These are phyloP conservation scores for Chelonia mydas DNA, from an alignment of 2,797 vertebrate genomes.

Conservation along the genomic window DNA sequence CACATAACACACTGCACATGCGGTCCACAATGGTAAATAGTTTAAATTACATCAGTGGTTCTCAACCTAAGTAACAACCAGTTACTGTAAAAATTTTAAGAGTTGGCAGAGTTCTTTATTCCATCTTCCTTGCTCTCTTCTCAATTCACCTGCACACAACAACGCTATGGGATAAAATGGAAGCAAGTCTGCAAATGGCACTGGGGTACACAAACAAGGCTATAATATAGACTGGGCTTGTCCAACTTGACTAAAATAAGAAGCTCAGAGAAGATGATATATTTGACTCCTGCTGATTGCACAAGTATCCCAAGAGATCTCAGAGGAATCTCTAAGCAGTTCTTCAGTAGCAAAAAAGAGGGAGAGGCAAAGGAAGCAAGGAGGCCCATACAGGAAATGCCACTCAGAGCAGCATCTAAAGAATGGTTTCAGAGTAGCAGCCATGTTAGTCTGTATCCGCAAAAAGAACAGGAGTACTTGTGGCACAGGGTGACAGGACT, in stretches of 20 bases:
- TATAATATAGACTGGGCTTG: not conserved
- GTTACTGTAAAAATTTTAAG: not conserved
- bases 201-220: not conserved
- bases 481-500: not conserved
- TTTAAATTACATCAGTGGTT: not conserved
- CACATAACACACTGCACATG: too few species aligned
- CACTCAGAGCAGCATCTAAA: not conserved
- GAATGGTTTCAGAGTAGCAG: not conserved
- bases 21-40: rapidly evolving
- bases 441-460: too few species aligned
- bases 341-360: not conserved
- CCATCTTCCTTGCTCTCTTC: not conserved
- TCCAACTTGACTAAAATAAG: not conserved
- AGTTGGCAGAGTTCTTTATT: not conserved
- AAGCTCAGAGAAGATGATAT: not conserved
- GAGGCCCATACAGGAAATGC: not conserved
- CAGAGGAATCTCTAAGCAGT: not conserved
- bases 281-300: not conserved
- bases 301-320: not conserved
- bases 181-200: not conserved
- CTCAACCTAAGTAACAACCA: too few species aligned
- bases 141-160: not conserved
- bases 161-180: not conserved
- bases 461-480: too few species aligned
- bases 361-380: not conserved